A percentile compares a stretch with the other conserved stretches of the same genome.
Evolutionary conservation across 2,113 vertebrate genomes (phyloP).

Genomic region (Oryctolagus cuniculus): DNA sequence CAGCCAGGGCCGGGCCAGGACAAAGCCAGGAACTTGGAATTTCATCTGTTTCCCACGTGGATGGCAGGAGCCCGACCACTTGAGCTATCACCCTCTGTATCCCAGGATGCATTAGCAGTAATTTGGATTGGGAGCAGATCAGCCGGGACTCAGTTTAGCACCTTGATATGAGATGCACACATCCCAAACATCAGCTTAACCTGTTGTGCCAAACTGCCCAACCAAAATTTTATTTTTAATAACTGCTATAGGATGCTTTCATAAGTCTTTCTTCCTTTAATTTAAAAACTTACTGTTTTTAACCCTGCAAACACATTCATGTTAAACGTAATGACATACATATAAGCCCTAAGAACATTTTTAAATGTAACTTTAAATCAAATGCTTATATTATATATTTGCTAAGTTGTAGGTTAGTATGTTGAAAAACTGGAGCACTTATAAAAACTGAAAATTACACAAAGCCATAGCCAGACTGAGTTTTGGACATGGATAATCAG

Average conservation of each 20-base stretch:
- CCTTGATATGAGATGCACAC: too few relatives aligned
- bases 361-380: slow-evolving; percentile 67
- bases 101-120: too few relatives aligned
- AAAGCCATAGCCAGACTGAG: slow-evolving; percentile 86
- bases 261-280: slow-evolving; percentile 61
- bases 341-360: not conserved
- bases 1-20: too few relatives aligned
- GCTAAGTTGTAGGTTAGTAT: slow-evolving; percentile 83
- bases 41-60: too few relatives aligned
- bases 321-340: slow-evolving; percentile 46
- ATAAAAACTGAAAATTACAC: slow-evolving; percentile 83
- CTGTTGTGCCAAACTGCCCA: too few relatives aligned
- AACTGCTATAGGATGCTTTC: slow-evolving; percentile 42
- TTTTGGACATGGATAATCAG: slow-evolving; percentile 90
- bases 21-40: too few relatives aligned
- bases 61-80: too few relatives aligned
- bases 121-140: too few relatives aligned
- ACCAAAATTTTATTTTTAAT: slow-evolving; percentile 47
- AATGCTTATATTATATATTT: slow-evolving; percentile 80
- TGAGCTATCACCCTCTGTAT: too few relatives aligned
- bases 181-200: too few relatives aligned
- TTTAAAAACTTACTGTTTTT: slow-evolving; percentile 65
- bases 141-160: too few relatives aligned
- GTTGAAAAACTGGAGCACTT: slow-evolving; percentile 76
- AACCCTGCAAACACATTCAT: slow-evolving; percentile 25